Percentiles rank a stretch among this genome's conserved stretches.
These are phyloP conservation scores for Nowickia ferox DNA, from an alignment of 2,888 invertebrate species.

Conservation along the genomic window DNA sequence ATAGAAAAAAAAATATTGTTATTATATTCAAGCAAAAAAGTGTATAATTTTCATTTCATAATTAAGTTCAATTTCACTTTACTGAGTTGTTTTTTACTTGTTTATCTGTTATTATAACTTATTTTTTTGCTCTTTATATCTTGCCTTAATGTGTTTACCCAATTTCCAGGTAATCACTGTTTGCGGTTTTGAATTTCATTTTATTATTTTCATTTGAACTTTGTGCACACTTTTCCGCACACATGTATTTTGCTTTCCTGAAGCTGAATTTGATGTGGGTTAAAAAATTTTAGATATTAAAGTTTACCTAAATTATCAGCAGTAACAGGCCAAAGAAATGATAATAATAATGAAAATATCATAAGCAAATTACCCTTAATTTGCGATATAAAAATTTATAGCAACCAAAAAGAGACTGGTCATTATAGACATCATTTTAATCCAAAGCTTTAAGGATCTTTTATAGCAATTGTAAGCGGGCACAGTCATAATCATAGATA, in stretches of 20 bases:
- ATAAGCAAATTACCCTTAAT: slow-evolving; percentile 47
- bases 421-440: slow-evolving; percentile 45
- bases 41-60: no score
- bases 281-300: slow-evolving; percentile 23
- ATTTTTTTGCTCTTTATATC: background rate
- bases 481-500: slow-evolving; percentile 55
- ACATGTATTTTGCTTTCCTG: background rate
- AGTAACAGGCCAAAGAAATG: background rate
- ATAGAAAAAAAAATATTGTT: no score
- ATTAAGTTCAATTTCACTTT: no score
- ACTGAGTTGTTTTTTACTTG: no score
- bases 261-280: background rate
- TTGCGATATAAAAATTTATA: slow-evolving; percentile 22
- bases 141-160: slow-evolving; percentile 35
- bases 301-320: slow-evolving; percentile 33
- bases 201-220: slow-evolving; percentile 1
- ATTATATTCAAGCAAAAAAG: no score
- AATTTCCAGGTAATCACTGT: slow-evolving; percentile 60
- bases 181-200: slow-evolving; percentile 58
- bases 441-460: background rate
- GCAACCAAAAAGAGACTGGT: background rate
- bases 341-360: slow-evolving; percentile 20
- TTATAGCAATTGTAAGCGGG: background rate
- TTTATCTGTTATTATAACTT: background rate
- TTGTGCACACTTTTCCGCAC: background rate